Conservation (phyloP, 2,113 vertebrate species). For the Megaceryle torquata region DNA sequence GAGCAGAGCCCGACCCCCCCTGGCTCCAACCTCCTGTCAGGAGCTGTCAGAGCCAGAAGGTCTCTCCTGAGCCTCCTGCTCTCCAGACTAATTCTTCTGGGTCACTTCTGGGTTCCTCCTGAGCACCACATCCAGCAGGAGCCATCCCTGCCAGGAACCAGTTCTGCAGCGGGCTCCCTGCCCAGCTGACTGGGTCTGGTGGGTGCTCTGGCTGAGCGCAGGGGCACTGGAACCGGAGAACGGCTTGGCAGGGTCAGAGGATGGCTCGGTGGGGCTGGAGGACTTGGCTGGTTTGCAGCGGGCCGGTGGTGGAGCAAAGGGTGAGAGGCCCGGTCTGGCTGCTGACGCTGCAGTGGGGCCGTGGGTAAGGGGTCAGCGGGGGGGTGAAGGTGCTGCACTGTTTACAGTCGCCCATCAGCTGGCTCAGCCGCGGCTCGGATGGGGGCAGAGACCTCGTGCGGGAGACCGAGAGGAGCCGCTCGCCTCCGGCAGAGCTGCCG, state of each 20-base stretch:
- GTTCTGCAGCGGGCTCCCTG: rapidly evolving
- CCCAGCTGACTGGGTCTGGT: neutral
- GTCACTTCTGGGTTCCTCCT: neutral
- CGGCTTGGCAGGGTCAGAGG: neutral
- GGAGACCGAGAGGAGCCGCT: rapidly evolving
- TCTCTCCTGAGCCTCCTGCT: too few species aligned
- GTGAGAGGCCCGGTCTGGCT: neutral
- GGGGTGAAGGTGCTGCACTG: neutral
- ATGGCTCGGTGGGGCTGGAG: neutral
- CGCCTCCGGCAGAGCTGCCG: neutral
- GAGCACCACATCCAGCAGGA: rapidly evolving
- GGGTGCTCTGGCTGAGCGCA: neutral
- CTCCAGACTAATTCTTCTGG: too few species aligned
- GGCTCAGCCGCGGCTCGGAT: neutral
- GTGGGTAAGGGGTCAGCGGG: neutral
- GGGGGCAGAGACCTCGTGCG: neutral
- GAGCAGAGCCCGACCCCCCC: too few species aligned
- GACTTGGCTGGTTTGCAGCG: neutral
- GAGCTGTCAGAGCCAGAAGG: too few species aligned
- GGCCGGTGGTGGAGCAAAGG: neutral
- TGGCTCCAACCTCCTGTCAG: too few species aligned
- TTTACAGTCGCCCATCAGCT: neutral
- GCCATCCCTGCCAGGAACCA: neutral
- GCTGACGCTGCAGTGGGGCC: neutral
- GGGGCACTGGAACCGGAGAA: neutral